Evolutionary conservation across 2,797 vertebrate genomes (phyloP).

Genomic region (Hippopotamyrus pictus): DNA sequence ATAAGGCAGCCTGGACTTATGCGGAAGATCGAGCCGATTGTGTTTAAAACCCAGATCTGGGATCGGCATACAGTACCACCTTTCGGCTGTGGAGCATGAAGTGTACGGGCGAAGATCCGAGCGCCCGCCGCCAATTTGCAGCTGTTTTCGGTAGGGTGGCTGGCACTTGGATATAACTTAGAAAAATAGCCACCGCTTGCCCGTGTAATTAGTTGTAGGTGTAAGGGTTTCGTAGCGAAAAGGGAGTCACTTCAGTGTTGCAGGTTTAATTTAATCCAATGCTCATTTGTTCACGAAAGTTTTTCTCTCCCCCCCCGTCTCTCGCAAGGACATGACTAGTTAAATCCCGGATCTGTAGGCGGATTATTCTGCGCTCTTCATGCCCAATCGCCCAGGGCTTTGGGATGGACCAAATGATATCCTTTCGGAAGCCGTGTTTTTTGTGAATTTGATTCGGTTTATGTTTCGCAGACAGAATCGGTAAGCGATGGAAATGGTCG

Average conservation of each 20-base stretch:
- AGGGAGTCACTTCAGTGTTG: not conserved
- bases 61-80: slow-evolving; percentile 29
- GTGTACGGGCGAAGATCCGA: not conserved
- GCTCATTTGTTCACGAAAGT: slow-evolving; percentile 12
- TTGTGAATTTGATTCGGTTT: not conserved
- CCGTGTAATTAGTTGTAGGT: not conserved
- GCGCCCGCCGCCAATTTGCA: not conserved
- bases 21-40: not conserved
- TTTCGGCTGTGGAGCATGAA: slow-evolving; percentile 23
- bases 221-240: not conserved
- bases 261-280: not conserved
- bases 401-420: not conserved
- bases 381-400: not conserved
- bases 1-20: not conserved
- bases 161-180: not conserved
- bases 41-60: slow-evolving; percentile 20
- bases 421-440: not conserved
- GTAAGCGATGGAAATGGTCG: not conserved
- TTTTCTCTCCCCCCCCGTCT: not conserved
- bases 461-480: not conserved
- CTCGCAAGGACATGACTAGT: not conserved
- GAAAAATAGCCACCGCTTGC: not conserved
- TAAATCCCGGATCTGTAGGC: not conserved
- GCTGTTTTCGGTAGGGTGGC: not conserved
- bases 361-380: not conserved